These are phyloP conservation scores for Teleopsis dalmanni DNA, from an alignment of 1,140 invertebrate species.

Conservation along the genomic window DNA sequence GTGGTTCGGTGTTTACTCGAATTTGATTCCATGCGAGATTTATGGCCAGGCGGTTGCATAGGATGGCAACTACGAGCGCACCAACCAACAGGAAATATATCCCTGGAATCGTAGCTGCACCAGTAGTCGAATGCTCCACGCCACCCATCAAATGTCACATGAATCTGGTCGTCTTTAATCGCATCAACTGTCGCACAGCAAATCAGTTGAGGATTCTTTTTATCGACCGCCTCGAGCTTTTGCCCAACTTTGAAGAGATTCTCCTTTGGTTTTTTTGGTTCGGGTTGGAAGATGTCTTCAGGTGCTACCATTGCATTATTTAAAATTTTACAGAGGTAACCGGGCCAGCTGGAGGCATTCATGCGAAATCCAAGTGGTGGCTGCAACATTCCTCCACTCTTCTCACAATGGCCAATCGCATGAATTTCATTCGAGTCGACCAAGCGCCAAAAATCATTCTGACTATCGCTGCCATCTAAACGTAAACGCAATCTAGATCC, in stretches of 20 bases:
- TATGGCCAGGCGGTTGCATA: slow-evolving; percentile 91
- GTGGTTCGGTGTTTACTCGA: slow-evolving; percentile 31
- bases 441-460: slow-evolving; percentile 96
- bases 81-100: slow-evolving; percentile 98
- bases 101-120: slow-evolving; percentile 86
- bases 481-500: slow-evolving; percentile 82
- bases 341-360: slow-evolving; percentile 95
- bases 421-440: slow-evolving; percentile 93
- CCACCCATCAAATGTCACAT: slow-evolving; percentile 97
- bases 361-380: slow-evolving; percentile 85
- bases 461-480: slow-evolving; percentile 93
- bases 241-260: slow-evolving; percentile 84
- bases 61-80: slow-evolving; percentile 88
- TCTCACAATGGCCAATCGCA: slow-evolving; percentile 89
- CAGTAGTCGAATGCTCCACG: slow-evolving; percentile 96
- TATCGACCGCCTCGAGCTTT: slow-evolving; percentile 94
- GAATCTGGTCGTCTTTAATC: slow-evolving; percentile 86
- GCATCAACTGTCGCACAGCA: slow-evolving; percentile 92
- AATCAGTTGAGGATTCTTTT: slow-evolving; percentile 94
- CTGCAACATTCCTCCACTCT: slow-evolving; percentile 83
- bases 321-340: slow-evolving; percentile 87
- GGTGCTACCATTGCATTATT: slow-evolving; percentile 89
- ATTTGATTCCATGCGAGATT: slow-evolving; percentile 49
- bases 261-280: slow-evolving; percentile 74
- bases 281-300: slow-evolving; percentile 77